Base-by-base conservation (phyloP, 2,888 invertebrate genomes). In the Fragum whitleyi region DNA sequence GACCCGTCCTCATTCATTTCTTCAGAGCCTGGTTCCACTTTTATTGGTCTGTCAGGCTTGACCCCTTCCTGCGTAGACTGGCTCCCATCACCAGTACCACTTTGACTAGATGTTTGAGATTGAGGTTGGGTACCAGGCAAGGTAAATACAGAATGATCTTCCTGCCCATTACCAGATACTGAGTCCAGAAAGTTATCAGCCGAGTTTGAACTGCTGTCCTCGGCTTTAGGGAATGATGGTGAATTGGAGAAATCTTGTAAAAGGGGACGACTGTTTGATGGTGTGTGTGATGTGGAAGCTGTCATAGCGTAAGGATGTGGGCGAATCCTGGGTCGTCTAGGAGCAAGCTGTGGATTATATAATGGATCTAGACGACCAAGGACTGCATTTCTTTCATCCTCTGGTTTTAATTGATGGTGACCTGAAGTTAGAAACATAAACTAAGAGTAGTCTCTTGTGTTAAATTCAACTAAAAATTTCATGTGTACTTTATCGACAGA, bases 151-250 rank as follows among this genome's bases (percentile, higher is more conserved):
- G 21, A 11, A 5, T 21, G 55, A 70, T 70, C 39, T 29, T 32
- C 21, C 42, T 65, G 42, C 9, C 28, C 36, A 68, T 28, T 29
- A 51, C 28, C 32, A 6, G 70, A 55, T 16, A 72, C 77, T 55
- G 65, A 67, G 29, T 72, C 67, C 28, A 77, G 29, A 29, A 72
- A 77, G 36, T 77, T 77, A 53, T 73, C 77, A 11, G 28, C 47
- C 26, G 42, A 57, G 21, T 68, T 55, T 39, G 23, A 39, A 28
- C 47, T 61, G 47, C 68, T 59, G 0, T 57, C 42, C 68, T 77
- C 70, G 32, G 55, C n/a, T 55, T 70, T 70, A 23, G 36, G 14
- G 55, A 53, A 53, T 39, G 39, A 11, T 55, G 53, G 32, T 21
- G 23, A 29, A 21, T 28, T 21, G 19, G 11, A 14, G 29, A 70